Conservation (phyloP, 2,888 invertebrate species). For the Lithophane ornitopus region DNA sequence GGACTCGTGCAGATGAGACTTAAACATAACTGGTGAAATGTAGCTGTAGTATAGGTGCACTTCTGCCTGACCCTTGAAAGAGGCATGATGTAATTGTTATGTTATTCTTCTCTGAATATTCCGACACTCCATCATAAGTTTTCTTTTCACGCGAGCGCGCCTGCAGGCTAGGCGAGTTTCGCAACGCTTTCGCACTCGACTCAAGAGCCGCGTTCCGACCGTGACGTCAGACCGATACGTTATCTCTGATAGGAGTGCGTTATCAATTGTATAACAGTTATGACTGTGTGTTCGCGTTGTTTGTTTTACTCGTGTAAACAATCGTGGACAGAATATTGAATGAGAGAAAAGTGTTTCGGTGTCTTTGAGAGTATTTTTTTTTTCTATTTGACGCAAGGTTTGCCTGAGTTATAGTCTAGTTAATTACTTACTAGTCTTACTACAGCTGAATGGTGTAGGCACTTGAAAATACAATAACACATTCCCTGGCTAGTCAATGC, state of each 20-base stretch:
- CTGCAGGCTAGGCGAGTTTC: not conserved
- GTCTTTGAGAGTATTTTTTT: not conserved
- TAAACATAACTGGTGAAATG: not conserved
- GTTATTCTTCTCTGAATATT: not conserved
- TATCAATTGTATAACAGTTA: conserved; percentile 56
- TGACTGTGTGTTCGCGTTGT: conserved; percentile 7
- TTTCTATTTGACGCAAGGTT: too few species aligned
- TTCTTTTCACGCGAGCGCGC: not conserved
- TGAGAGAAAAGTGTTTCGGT: not conserved
- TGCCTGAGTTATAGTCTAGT: not conserved
- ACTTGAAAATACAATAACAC: not conserved
- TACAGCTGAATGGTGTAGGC: not conserved
- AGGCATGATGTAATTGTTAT: not conserved
- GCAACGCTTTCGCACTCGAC: not conserved
- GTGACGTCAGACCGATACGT: conserved; percentile 31
- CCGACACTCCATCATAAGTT: not conserved
- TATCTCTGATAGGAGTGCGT: conserved; percentile 41
- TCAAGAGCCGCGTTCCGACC: not conserved
- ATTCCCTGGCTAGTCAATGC: not conserved
- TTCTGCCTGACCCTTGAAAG: not conserved
- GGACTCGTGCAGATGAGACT: not conserved
- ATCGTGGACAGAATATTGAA: conserved; percentile 13
- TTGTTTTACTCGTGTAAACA: conserved; percentile 36
- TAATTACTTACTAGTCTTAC: not conserved
- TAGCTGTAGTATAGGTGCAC: not conserved